Evolutionary conservation across 2,113 vertebrate species (phyloP), one percentile per base, ranked within the genome.

Genomic region (Actinemys pallida): DNA sequence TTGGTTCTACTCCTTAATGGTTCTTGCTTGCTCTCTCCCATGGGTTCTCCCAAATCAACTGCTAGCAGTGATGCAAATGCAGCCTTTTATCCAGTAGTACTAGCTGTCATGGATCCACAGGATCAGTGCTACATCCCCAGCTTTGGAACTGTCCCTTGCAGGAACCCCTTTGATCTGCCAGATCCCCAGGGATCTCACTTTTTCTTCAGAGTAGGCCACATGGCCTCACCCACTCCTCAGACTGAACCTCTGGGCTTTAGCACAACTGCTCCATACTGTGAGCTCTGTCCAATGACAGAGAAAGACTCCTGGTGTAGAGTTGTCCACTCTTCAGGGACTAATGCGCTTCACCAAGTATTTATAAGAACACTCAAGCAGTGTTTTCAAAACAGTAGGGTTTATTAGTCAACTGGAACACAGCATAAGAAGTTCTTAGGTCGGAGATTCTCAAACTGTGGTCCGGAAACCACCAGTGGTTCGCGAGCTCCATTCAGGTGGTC

Each of bases 11-110:
- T 29, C 56, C 90, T 80, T 45, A 84, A 88, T 75, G 78, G 39
- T 83, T 94, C 79, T 89, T 57, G 45, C 45, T 96, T 9, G 1
- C 86, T 92, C n/a, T 95, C 81, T 94, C 90, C 50, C 89, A 90
- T 75, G 65, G 89, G 83, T 94, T 50, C 62, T 94, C 90, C 85
- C 52, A 86, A 84, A 93, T 8, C 49, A 96, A 45, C 49, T 88
- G 25, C 59, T 84, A 94, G 45, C 31, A 81, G 22, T 50, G 53
- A 96, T 84, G 62, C 90, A 59, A 90, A 95, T 65, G 81, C 45
- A 92, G 52, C 16, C 65, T 90, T 80, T 50, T 81, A 95, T 88
- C 49, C 84, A 92, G 35, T 45, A 91, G 47, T 0, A 2, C 47
- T 83, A 53, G 49, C 76, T 72, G 9, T 39, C 65, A 72, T 10